Conservation (phyloP, 2,888 invertebrate genomes). For the Drosophila antonietae region DNA sequence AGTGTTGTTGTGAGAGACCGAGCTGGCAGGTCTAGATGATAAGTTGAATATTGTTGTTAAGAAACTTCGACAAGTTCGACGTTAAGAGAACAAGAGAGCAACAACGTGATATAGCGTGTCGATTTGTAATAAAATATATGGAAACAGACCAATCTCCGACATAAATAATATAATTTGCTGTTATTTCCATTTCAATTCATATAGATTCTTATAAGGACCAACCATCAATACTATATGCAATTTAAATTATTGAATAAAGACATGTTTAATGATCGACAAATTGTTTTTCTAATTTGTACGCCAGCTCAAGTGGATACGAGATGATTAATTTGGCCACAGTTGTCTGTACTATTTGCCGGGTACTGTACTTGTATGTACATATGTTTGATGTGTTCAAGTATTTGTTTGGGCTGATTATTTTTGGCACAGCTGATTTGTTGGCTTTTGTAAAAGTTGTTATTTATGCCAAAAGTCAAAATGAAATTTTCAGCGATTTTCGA, state of each 20-base stretch:
- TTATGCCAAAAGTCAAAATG: slow-evolving; percentile 51
- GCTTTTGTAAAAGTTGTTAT: slow-evolving; percentile 41
- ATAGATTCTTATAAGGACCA: not conserved
- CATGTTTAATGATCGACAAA: slow-evolving; percentile 10
- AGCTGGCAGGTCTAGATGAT: too few species aligned
- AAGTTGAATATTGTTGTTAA: too few species aligned
- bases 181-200: not conserved
- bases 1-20: too few species aligned
- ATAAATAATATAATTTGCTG: too few species aligned
- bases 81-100: too few species aligned
- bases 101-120: too few species aligned
- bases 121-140: too few species aligned
- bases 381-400: slow-evolving; percentile 23
- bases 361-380: slow-evolving; percentile 20
- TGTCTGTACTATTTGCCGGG: slow-evolving; percentile 9
- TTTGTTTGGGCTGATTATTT: slow-evolving; percentile 36
- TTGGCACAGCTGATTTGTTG: slow-evolving; percentile 40
- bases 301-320: slow-evolving; percentile 2
- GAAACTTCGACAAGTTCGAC: too few species aligned
- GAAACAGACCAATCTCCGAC: too few species aligned
- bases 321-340: slow-evolving; percentile 7
- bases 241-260: not conserved
- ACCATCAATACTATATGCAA: not conserved
- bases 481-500: slow-evolving; percentile 34
- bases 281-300: slow-evolving; percentile 2